These are phyloP conservation scores for Actinernus sp. DNA, from an alignment of 92 coral and sea anemone species.

Conservation along the genomic window DNA sequence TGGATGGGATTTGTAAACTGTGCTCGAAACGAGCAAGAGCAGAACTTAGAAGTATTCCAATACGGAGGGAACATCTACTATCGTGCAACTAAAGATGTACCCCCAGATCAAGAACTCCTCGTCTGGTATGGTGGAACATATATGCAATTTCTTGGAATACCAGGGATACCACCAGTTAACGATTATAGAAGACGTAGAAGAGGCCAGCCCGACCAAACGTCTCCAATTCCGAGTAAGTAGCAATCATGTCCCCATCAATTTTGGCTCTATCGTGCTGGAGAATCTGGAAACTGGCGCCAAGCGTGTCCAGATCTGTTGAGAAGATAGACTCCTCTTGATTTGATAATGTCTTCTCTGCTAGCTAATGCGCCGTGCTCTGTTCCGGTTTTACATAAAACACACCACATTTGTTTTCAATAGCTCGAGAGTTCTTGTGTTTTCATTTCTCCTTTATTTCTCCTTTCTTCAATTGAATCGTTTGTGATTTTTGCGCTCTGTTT, in stretches of 20 bases:
- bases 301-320: no score
- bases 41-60: conserved; percentile 95
- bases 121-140: conserved; percentile 99
- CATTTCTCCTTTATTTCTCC: neutral
- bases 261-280: no score
- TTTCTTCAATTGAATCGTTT: neutral
- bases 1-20: conserved; percentile 99
- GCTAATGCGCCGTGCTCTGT: neutral
- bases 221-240: neutral
- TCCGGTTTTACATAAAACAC: neutral
- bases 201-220: conserved; percentile 18
- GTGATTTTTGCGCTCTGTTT: neutral
- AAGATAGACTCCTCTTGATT: no score
- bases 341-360: no score
- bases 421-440: neutral
- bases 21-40: conserved; percentile 99
- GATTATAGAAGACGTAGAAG: conserved; percentile 84
- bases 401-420: neutral
- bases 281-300: no score
- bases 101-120: conserved; percentile 95
- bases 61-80: conserved; percentile 94
- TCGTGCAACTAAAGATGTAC: conserved; percentile 96
- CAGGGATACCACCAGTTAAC: conserved; percentile 95
- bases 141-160: conserved; percentile 94
- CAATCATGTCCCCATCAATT: neutral